Base-by-base conservation (phyloP, 2,888 invertebrate species). In the Eupithecia tripunctaria region DNA sequence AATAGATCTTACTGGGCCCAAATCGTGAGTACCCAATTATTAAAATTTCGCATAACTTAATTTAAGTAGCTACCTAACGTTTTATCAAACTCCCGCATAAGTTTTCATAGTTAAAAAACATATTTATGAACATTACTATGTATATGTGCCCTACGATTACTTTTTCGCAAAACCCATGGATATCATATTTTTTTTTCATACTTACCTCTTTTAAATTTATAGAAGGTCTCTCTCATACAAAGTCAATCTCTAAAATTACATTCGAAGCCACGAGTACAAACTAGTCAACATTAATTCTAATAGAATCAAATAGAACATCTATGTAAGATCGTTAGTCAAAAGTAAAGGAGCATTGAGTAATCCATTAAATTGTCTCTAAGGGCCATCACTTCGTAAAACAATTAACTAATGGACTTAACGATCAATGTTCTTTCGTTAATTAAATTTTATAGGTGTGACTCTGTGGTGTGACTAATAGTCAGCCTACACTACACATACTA, bases 261-360 rank as follows among this genome's bases (percentile, higher is more conserved):
- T n/a, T 51, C n/a, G 0, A 51, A 21, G 21, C 21, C 21, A 3
- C n/a, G 2, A 47, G 2, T 2, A 47, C 2, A 51, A 51, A 51
- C 47, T 51, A 51, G 3, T 21, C 12, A 3, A 56, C 12, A 14
- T 25, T 25, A 56, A 56, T 56, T 56, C 12, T 51, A 51, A 10
- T 51, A 59, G 27, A 4, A 8, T 8, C 15, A 63, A 38, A 64
- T 64, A 60, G 64, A 38, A 21, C 15, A 2, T 38, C 14, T 21
- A 38, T 6, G n/a, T 64, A 38, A 64, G 64, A 64, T 21, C 64
- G 21, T 64, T 64, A 41, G 64, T 64, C 38, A 64, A 36, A 38
- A 14, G 38, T 64, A 38, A 64, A 64, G 38, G 36, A 38, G 15
- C 38, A n/a, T 36, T 36, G 38, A 21, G 38, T 38, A 64, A 64